Percentiles rank a stretch among this genome's conserved stretches.
These are phyloP conservation scores for Cataglyphis livida DNA, from an alignment of 2,888 invertebrate species.

Conservation along the genomic window DNA sequence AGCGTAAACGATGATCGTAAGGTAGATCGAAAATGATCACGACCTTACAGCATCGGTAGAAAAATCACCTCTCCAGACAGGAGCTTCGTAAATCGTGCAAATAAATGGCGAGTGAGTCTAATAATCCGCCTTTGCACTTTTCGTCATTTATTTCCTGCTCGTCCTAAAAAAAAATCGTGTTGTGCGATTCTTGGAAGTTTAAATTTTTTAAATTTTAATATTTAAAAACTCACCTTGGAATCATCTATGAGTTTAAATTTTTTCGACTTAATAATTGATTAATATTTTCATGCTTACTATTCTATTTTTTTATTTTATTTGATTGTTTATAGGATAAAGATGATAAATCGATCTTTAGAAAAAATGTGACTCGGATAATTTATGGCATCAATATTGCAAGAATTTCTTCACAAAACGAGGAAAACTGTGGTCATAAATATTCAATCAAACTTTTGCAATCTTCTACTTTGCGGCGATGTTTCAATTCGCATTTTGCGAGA, in stretches of 20 bases:
- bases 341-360: neutral
- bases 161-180: neutral
- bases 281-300: neutral
- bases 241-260: neutral
- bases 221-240: neutral
- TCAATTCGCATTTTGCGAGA: neutral
- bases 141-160: neutral
- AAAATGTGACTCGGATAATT: neutral
- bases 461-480: slow-evolving; percentile 4
- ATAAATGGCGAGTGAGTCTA: slow-evolving; percentile 27
- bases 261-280: neutral
- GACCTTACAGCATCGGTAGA: slow-evolving; percentile 21
- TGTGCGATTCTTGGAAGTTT: neutral
- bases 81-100: slow-evolving; percentile 26
- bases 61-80: slow-evolving; percentile 17
- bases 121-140: slow-evolving; percentile 14
- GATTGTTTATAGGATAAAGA: neutral
- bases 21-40: slow-evolving; percentile 47
- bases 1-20: slow-evolving; percentile 37
- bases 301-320: neutral
- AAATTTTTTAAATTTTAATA: slow-evolving; percentile 6
- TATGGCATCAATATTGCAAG: slow-evolving; percentile 7
- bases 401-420: neutral
- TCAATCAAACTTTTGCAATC: slow-evolving; percentile 24
- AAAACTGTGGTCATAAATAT: slow-evolving; percentile 23